Evolutionary conservation across 1,140 invertebrate species (phyloP), one percentile per base, ranked within the genome.

Genomic region (Solen grandis): DNA sequence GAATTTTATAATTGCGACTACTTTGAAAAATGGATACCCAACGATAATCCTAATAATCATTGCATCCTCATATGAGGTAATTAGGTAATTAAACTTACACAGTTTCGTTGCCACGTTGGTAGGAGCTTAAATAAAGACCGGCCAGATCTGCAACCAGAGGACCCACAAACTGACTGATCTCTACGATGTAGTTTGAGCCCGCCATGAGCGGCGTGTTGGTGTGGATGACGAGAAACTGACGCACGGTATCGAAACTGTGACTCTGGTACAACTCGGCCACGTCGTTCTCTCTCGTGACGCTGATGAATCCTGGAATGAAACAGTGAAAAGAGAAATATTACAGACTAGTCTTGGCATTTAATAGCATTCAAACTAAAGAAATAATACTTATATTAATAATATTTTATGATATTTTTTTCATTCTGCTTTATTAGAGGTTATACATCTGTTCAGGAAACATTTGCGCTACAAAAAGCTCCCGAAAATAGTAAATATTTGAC

Each of bases 131-230:
- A 57, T 86, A 84, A 5, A 86, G 41, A 13, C 84, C 82, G 27
- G 50, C 29, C 52, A 97, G 90, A 80, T 95, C 94, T 84, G 96
- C 95, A 86, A 95, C 95, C 4, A 97, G 91, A 41, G 94, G 38
- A 0, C 95, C 95, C 5, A 89, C 90, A 82, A 95, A 97, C 0
- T 94, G 41, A 8, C 19, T 93, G 70, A 96, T 94, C 0, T 87
- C 91, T 22, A 96, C 85, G 38, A 93, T 92, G 86, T 96, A 96
- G 41, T 92, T 92, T n/a, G 92, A 85, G 1, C 93, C 93, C 2
- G 91, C 86, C 1, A 88, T 72, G 22, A 96, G 81, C 0, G 85
- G 74, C n/a, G 93, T 84, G 0, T 92, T 86, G 0, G 95, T 84
- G 8, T 90, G 81, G 3, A 96, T 92, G 0, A 94, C 94, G 36